Evolutionary conservation across 2,113 vertebrate species (phyloP).

Genomic region (Corvus cornix): DNA sequence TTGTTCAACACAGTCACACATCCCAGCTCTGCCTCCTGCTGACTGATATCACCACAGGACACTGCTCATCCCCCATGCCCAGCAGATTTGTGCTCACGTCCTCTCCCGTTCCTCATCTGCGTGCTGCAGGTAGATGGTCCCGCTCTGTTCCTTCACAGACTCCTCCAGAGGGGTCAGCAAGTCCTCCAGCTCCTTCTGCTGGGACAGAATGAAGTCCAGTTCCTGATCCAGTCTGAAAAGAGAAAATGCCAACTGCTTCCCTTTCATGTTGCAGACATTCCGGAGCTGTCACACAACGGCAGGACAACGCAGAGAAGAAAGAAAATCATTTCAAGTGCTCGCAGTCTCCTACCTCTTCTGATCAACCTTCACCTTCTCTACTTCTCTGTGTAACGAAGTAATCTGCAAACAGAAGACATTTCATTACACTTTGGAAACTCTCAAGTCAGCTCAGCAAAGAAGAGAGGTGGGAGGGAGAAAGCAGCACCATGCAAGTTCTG

Average conservation of each 20-base stretch:
- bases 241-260: not conserved
- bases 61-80: not conserved
- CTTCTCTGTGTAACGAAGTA: conserved; percentile 90
- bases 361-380: conserved; percentile 97
- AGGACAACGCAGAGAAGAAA: not conserved
- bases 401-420: conserved; percentile 71
- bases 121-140: conserved; percentile 96
- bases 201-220: conserved; percentile 95
- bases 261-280: accelerated
- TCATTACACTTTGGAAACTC: accelerated
- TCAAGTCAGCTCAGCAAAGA: not conserved
- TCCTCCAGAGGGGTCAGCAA: conserved; percentile 90
- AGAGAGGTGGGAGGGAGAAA: not conserved
- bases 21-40: not conserved
- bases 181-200: conserved; percentile 97
- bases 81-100: conserved; percentile 69
- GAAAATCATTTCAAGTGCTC: accelerated
- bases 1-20: not conserved
- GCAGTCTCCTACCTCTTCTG: conserved; percentile 79
- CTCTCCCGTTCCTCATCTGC: conserved; percentile 94
- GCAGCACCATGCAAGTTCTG: not conserved
- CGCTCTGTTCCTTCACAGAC: conserved; percentile 92
- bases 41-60: not conserved
- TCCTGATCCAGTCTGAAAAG: conserved; percentile 88
- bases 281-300: not conserved